phyloP scores from a whole-genome alignment of 2,113 vertebrate genomes.

The Hucho hucho region DNA sequence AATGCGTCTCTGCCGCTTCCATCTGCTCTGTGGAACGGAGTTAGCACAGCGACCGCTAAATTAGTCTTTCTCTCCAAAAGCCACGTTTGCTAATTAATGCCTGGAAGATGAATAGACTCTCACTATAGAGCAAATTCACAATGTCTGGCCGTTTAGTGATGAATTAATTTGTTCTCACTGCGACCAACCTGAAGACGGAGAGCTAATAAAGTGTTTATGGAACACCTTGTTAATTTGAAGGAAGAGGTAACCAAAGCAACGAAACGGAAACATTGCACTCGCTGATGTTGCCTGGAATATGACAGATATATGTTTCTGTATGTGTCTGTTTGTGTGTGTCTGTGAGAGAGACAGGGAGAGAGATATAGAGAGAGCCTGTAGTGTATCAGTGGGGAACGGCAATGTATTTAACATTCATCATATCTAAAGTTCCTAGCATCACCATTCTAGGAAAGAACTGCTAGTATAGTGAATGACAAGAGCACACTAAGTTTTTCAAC shows the following conservation, averaged over 20 bases:
- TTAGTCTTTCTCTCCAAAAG: slow-evolving; percentile 59
- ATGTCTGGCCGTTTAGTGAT: slow-evolving; percentile 19
- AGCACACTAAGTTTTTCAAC: neutral
- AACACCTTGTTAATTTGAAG: slow-evolving; percentile 3
- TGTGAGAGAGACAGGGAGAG: neutral
- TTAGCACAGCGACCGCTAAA: slow-evolving; percentile 66
- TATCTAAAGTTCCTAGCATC: neutral
- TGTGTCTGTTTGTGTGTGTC: slow-evolving; percentile 22
- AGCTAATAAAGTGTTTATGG: slow-evolving; percentile 7
- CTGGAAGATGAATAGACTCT: slow-evolving; percentile 65
- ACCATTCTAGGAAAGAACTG: neutral
- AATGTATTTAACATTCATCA: slow-evolving; percentile 1
- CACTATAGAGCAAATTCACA: slow-evolving; percentile 34
- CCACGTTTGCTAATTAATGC: slow-evolving; percentile 61
- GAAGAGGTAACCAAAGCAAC: neutral
- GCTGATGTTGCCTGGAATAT: slow-evolving; percentile 18
- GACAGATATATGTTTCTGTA: slow-evolving; percentile 23
- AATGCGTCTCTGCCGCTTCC: slow-evolving; percentile 56
- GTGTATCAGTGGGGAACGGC: neutral
- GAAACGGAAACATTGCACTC: slow-evolving; percentile 5
- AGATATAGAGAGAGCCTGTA: neutral
- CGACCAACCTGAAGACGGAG: neutral
- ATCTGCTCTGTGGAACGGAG: slow-evolving; percentile 55
- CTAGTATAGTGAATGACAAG: neutral
- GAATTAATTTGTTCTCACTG: neutral